Base-by-base conservation (phyloP, 2,797 vertebrate genomes). In the Spinibarbus caldwelli region DNA sequence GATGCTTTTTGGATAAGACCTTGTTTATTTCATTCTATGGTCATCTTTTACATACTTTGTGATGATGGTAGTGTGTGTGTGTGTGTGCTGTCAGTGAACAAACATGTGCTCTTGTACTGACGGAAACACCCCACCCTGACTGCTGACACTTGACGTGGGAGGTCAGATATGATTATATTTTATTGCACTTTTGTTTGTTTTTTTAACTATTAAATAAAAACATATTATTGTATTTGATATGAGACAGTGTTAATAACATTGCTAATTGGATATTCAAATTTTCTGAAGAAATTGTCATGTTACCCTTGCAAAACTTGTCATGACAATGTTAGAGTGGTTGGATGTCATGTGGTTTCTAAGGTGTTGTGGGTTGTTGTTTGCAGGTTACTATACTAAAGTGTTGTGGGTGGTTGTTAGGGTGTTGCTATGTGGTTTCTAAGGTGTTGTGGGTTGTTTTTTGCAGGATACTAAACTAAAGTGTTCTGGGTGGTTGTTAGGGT, bases 41-140 rank as follows among this genome's bases (percentile, higher is more conserved):
- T 49, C 38, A 62, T 78, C 14, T 64, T 64, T 64, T 34, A 21
- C 45, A 10, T 43, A 75, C 5, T 52, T 19, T 80, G 19, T 71
- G 52, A 43, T 86, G 11, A 78, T 66, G 64, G 10, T 4, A 4
- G 45, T 47, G 41, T 80, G 21, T 67, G 34, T 75, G 41, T 72
- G 4, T 68, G 41, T 75, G 79, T 54, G 68, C 41, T 66, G 49
- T 62, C 34, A 67, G 71, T 17, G 49, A 73, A 49, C 64, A 71
- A 64, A 79, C 57, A 84, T 73, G 75, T 86, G 75, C 62, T 72
- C 29, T 72, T 4, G 6, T 3, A 2, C 11, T 54, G 47, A 79
- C 14, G 29, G 59, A 85, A 80, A 78, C 62, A 68, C 77, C 80
- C 71, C 36, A 81, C 85, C 59, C 82, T 83, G 66, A 83, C 68